Evolutionary conservation across 2,113 vertebrate genomes (phyloP).

Genomic region (Malurus elegans): DNA sequence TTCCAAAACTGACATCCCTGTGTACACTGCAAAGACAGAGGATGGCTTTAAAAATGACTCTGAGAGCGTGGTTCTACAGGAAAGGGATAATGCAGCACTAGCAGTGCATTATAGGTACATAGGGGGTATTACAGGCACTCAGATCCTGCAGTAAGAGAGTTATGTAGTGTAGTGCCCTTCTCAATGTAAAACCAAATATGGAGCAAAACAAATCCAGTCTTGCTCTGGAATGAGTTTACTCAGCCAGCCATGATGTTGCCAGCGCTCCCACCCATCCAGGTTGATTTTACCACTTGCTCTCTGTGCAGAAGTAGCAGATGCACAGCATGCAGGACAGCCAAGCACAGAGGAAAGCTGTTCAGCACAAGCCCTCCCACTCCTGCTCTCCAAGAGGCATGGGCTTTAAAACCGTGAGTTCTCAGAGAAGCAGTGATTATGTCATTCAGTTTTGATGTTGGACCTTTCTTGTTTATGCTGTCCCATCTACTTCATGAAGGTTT

Average conservation of each 20-base stretch:
- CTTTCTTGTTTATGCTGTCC: background rate
- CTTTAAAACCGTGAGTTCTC: background rate
- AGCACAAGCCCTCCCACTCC: background rate
- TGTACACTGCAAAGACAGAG: conserved; percentile 55
- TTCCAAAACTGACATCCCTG: conserved; percentile 72
- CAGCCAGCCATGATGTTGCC: background rate
- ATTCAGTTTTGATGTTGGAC: background rate
- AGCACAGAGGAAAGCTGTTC: background rate
- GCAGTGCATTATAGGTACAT: rapidly evolving
- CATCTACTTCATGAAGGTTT: background rate
- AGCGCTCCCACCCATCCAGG: background rate
- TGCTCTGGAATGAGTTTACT: background rate
- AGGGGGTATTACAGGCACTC: background rate
- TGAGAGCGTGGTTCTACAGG: background rate
- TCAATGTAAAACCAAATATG: background rate
- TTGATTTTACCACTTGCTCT: background rate
- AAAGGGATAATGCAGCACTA: background rate
- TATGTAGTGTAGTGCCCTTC: background rate
- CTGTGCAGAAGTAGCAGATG: background rate
- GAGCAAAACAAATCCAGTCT: background rate
- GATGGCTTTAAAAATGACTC: background rate
- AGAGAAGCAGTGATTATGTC: background rate
- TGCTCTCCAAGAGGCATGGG: rapidly evolving
- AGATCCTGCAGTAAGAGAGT: background rate
- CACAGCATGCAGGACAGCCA: background rate